Percentiles rank a stretch among this genome's conserved stretches.
These are phyloP conservation scores for Ciconia nigra DNA, from an alignment of 2,797 vertebrate species.

Conservation along the genomic window DNA sequence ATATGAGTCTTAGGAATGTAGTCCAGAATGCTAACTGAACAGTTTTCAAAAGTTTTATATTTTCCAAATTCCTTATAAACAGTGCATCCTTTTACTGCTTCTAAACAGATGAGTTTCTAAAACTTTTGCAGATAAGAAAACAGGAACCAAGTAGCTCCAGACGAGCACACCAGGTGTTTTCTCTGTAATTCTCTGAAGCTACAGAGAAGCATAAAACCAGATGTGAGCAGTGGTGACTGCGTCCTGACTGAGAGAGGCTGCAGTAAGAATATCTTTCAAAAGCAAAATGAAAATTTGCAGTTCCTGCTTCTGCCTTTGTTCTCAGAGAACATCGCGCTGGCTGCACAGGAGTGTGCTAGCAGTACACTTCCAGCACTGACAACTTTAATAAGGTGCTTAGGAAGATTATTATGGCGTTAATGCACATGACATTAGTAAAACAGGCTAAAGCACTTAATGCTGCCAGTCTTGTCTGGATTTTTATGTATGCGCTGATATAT, in stretches of 20 bases:
- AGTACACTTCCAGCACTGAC: background rate
- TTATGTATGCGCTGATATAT: background rate
- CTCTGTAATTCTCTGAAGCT: background rate
- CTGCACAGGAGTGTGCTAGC: background rate
- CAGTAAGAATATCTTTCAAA: background rate
- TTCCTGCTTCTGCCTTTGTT: background rate
- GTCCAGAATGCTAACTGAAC: background rate
- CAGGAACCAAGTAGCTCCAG: background rate
- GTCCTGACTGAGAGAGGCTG: background rate
- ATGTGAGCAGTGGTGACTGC: background rate
- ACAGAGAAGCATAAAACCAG: slow-evolving; percentile 4
- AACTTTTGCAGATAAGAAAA: background rate
- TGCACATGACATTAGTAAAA: background rate
- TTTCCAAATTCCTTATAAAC: background rate
- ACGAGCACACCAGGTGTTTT: background rate
- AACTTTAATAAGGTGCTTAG: background rate
- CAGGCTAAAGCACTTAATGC: background rate
- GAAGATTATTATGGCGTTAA: slow-evolving; percentile 8
- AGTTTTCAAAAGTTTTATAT: background rate
- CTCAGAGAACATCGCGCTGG: background rate
- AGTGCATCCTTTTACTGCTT: background rate
- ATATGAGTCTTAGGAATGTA: background rate
- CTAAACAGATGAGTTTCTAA: background rate
- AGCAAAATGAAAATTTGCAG: background rate
- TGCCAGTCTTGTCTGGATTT: background rate